A percentile compares a stretch with the other conserved stretches of the same genome.
These are phyloP conservation scores for Colius striatus DNA, from an alignment of 2,113 vertebrate genomes.

Conservation along the genomic window DNA sequence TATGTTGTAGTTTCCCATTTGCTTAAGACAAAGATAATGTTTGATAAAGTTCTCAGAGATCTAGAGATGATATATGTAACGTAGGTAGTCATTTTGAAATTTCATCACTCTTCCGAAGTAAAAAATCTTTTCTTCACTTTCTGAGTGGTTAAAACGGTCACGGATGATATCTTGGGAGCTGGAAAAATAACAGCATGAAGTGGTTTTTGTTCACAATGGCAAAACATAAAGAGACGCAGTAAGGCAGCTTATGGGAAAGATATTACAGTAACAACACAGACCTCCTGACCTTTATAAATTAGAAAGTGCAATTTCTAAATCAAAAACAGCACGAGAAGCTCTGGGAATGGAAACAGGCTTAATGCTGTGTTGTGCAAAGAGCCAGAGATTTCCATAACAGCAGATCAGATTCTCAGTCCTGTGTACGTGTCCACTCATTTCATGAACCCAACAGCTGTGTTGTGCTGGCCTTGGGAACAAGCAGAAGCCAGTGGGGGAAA, in stretches of 20 bases:
- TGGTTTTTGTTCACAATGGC: neutral
- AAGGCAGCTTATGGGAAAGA: conserved; percentile 55
- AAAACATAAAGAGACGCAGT: neutral
- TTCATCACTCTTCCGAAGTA: neutral
- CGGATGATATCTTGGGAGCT: neutral
- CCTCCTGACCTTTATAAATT: conserved; percentile 32
- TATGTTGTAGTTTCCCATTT: neutral
- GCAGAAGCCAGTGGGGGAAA: neutral
- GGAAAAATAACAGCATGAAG: neutral
- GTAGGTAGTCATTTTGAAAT: neutral
- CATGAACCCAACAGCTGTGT: neutral
- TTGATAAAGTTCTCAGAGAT: neutral
- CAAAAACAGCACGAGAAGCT: conserved; percentile 31
- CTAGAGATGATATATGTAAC: neutral
- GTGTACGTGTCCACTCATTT: accelerated
- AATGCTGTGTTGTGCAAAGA: neutral
- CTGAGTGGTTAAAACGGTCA: neutral
- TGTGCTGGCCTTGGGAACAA: neutral
- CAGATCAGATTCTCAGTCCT: neutral
- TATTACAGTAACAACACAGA: conserved; percentile 24
- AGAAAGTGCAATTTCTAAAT: conserved; percentile 51
- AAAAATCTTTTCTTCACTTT: neutral
- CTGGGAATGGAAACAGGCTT: conserved; percentile 54
- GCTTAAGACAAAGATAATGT: neutral
- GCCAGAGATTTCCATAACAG: neutral